Conservation (phyloP, 1,140 invertebrate genomes). For the Tribolium madens region DNA sequence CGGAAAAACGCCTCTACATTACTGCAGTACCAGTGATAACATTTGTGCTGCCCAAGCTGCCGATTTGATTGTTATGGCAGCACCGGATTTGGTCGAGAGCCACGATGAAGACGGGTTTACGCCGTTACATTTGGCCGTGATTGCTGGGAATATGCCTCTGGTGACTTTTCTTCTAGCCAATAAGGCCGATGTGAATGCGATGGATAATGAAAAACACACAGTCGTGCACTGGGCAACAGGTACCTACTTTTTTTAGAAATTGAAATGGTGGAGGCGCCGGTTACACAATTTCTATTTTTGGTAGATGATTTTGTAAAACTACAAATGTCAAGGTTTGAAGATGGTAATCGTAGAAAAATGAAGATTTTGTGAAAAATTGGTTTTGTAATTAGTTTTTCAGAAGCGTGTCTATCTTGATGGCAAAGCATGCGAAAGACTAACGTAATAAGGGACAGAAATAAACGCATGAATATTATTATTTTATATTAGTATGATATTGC, state of each 20-base stretch:
- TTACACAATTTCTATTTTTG: constrained; percentile 8
- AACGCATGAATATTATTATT: not conserved
- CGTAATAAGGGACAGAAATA: not conserved
- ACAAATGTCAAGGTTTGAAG: constrained; percentile 15
- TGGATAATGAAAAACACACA: constrained; percentile 94
- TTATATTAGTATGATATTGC: not conserved
- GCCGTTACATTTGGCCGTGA: constrained; percentile 91
- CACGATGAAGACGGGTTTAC: constrained; percentile 95
- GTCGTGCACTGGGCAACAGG: constrained; percentile 99
- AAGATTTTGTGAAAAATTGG: constrained; percentile 1
- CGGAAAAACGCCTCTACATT: constrained; percentile 90
- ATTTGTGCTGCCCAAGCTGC: constrained; percentile 69
- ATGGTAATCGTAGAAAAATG: not conserved
- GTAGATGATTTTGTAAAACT: not conserved
- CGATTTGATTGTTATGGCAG: constrained; percentile 79
- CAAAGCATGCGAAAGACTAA: not conserved
- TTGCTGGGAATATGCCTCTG: constrained; percentile 87
- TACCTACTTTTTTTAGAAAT: constrained; percentile 66
- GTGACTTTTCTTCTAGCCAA: constrained; percentile 84
- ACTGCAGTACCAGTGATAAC: constrained; percentile 78
- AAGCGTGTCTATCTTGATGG: not conserved
- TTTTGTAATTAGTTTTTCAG: not conserved
- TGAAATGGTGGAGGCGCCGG: constrained; percentile 25
- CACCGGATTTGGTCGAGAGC: constrained; percentile 82
- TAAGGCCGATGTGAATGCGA: constrained; percentile 87